Conservation (phyloP, 1,140 invertebrate genomes). For the Dendroctonus ponderosae region DNA sequence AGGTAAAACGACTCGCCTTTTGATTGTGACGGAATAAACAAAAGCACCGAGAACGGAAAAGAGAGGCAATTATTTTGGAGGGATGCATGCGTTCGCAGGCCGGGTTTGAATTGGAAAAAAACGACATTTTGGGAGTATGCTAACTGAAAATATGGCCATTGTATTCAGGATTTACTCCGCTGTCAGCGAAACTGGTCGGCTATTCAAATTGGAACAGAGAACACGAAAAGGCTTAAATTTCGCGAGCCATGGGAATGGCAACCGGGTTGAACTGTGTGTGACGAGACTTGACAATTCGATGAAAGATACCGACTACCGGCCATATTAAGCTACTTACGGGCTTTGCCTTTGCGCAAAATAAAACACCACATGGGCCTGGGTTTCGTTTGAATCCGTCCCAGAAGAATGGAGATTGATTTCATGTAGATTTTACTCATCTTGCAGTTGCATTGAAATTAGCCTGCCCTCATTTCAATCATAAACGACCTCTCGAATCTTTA, state of each 20-base stretch:
- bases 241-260: conserved; percentile 30
- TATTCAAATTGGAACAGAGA: conserved; percentile 34
- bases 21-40: too few relatives aligned
- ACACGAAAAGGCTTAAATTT: conserved; percentile 36
- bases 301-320: conserved; percentile 26
- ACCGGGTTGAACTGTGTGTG: conserved; percentile 15
- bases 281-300: conserved; percentile 33
- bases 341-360: conserved; percentile 6
- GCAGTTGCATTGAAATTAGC: too few relatives aligned
- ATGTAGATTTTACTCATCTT: too few relatives aligned
- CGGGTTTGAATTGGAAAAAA: conserved; percentile 27
- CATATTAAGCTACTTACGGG: conserved; percentile 15
- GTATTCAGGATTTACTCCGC: conserved; percentile 33
- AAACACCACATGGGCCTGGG: not conserved
- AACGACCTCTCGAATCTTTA: too few relatives aligned
- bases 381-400: too few relatives aligned
- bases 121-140: conserved; percentile 29
- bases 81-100: conserved; percentile 4
- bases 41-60: not conserved
- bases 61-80: conserved; percentile 34
- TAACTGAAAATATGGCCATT: conserved; percentile 34
- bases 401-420: too few relatives aligned
- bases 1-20: too few relatives aligned
- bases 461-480: too few relatives aligned
- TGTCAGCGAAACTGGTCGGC: conserved; percentile 32